phyloP scores from a whole-genome alignment of 2,113 vertebrate genomes.

The Oreocharis arfaki region DNA sequence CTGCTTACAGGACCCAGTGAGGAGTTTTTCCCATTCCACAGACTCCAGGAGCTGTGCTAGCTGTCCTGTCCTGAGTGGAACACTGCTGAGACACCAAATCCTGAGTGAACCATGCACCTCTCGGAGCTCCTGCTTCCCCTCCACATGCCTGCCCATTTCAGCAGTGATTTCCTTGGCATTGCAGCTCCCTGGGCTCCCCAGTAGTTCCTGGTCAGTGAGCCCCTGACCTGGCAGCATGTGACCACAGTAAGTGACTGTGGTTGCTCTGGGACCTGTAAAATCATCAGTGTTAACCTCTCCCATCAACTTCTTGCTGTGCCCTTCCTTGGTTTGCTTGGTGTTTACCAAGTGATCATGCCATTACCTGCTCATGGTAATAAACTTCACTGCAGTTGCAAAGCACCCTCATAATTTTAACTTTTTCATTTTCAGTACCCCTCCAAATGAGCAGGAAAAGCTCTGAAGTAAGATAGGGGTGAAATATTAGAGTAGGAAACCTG shows the following conservation, averaged over 20 bases:
- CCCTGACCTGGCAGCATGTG: accelerated
- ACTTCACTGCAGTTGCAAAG: not conserved
- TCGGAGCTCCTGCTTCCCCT: not conserved
- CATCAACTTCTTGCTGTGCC: not conserved
- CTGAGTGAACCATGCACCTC: not conserved
- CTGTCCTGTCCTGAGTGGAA: not conserved
- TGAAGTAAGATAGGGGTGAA: not conserved
- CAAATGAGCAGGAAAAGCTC: not conserved
- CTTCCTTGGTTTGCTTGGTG: not conserved
- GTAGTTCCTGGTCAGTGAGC: not conserved
- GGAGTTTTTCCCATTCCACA: not conserved
- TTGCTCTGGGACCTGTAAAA: not conserved
- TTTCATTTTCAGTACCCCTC: not conserved
- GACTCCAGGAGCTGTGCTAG: not conserved
- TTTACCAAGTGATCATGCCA: not conserved
- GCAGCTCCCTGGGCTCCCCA: not conserved
- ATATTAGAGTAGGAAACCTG: not conserved
- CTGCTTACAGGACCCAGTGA: not conserved
- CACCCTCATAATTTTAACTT: not conserved
- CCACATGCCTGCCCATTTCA: not conserved
- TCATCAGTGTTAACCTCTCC: not conserved
- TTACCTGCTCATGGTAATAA: not conserved
- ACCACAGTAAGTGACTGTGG: not conserved
- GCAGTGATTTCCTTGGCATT: not conserved
- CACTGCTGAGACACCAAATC: not conserved